Evolutionary conservation across 2,113 vertebrate species (phyloP).

Genomic region (Ciconia boyciana): DNA sequence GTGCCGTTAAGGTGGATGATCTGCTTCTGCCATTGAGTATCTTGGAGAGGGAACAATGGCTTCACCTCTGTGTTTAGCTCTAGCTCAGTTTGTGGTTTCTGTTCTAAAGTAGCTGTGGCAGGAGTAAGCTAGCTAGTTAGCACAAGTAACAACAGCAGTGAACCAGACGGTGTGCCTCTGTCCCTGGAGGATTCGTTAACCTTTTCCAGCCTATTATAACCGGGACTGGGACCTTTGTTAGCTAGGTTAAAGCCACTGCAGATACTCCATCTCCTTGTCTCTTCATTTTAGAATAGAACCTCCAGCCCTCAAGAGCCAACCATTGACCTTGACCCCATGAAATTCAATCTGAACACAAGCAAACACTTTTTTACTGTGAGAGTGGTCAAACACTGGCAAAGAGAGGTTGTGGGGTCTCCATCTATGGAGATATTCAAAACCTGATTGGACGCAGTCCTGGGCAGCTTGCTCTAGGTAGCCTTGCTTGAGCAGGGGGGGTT

Average conservation of each 20-base stretch:
- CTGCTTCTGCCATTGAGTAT: not conserved
- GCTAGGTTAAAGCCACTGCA: not conserved
- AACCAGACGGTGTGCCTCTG: not conserved
- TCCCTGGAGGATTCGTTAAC: not conserved
- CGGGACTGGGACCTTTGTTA: not conserved
- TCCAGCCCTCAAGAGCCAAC: not conserved
- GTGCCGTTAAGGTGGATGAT: not conserved
- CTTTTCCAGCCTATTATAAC: not conserved
- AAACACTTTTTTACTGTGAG: not conserved
- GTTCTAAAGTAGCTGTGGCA: not conserved
- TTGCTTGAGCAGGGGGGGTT: not conserved
- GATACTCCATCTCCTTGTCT: not conserved
- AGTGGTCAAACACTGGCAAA: not conserved
- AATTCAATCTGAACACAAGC: not conserved
- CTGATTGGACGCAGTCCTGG: not conserved
- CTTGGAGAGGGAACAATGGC: not conserved
- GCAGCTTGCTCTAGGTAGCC: not conserved
- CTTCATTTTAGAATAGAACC: not conserved
- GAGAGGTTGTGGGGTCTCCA: not conserved
- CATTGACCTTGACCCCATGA: not conserved
- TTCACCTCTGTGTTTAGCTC: not conserved
- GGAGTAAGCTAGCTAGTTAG: not conserved
- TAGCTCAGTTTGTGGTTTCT: not conserved
- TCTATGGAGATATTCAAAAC: not conserved
- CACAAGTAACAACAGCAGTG: not conserved